Evolutionary conservation across 2,797 vertebrate genomes (phyloP), one percentile per base, ranked within the genome.

Genomic region (Acridotheres tristis): DNA sequence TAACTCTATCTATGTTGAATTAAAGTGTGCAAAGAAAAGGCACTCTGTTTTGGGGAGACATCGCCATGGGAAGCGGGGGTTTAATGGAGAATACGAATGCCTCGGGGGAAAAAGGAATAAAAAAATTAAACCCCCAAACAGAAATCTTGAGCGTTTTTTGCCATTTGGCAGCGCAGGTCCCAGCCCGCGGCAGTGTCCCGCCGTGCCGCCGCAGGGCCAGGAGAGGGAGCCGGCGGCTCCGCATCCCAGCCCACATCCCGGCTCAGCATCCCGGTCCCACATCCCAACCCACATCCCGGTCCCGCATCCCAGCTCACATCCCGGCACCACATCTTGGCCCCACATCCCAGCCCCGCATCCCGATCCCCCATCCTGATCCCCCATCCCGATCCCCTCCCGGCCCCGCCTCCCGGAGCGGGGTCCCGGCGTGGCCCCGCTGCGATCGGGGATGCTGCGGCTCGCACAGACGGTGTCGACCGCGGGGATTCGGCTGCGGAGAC

Each of bases 181-280:
- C 22, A 2, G 16, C 22, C 57, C 25, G 3, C 16, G 5, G 47
- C 48, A 2, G 7, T 16, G 77, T 16, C 20, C 40, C 55, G 95
- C 75, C 22, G n/a, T 94, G 86, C 34, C n/a, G 30, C 51, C 40
- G 38, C 47, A 14, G 50, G n/a, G 62, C 93, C 96, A 89, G 95
- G 40, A 96, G 96, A 81, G 93, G 95, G 95, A 95, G 96, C 82
- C 74, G 69, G 74, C 16, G 73, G 81, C 23, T 6, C 78, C 34
- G 15, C n/a, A 57, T 62, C n/a, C 38, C n/a, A 14, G 2, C 25
- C 20, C 5, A 1, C 42, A 72, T 21, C 40, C 32, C 18, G 1
- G 8, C 6, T 9, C 25, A 2, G 1, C 18, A 43, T 36, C 42
- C 40, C 4, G 4, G 1, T 2, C 45, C 43, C 11, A 2, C 55